Conservation (phyloP, 2,888 invertebrate genomes). For the Coremacera marginata region DNA sequence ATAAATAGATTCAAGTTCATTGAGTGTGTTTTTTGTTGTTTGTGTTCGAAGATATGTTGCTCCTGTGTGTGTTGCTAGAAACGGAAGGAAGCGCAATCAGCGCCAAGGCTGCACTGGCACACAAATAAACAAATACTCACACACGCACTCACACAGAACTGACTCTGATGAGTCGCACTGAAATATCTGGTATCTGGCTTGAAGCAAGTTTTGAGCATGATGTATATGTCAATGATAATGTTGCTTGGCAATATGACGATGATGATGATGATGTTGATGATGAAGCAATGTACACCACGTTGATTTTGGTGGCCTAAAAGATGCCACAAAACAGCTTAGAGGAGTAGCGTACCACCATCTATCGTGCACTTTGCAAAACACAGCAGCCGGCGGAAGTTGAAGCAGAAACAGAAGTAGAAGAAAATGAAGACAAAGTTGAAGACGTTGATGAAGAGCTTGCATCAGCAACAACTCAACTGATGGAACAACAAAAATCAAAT, state of each 20-base stretch:
- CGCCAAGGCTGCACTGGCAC: not conserved
- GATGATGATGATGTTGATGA: constrained; percentile 25
- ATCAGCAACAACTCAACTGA: too few relatives aligned
- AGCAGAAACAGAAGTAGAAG: not conserved
- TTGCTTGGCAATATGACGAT: not conserved
- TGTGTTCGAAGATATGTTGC: not conserved
- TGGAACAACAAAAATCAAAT: too few relatives aligned
- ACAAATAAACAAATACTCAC: constrained; percentile 6
- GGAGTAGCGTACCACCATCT: not conserved
- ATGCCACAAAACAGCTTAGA: constrained; percentile 8
- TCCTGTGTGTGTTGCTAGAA: not conserved
- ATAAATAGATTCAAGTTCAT: constrained; percentile 3
- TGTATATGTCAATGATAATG: not conserved
- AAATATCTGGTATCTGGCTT: too few relatives aligned
- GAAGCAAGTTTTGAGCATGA: not conserved
- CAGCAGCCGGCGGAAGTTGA: not conserved
- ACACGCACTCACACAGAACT: not conserved
- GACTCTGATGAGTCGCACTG: not conserved
- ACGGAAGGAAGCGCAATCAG: constrained; percentile 30
- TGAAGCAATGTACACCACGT: constrained; percentile 2
- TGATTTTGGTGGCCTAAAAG: not conserved
- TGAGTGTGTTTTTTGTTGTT: constrained; percentile 11
- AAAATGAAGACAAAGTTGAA: not conserved
- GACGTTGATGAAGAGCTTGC: not conserved
- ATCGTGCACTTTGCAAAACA: not conserved